A percentile compares a stretch with the other conserved stretches of the same genome.
Conservation (phyloP, 2,113 vertebrate genomes). For the Willisornis vidua region DNA sequence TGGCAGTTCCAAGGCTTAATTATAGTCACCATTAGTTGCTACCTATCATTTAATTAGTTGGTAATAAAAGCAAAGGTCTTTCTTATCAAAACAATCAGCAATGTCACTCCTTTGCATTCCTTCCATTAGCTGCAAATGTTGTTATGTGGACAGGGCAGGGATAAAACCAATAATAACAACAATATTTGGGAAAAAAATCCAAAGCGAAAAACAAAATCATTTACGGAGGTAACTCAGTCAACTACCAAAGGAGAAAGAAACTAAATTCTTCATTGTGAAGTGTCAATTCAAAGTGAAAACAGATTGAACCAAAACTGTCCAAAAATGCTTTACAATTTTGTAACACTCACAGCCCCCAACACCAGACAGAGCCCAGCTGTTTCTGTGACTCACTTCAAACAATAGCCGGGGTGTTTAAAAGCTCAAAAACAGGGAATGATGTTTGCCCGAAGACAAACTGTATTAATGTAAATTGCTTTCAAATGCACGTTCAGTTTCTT, state of each 20-base stretch:
- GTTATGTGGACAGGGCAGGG: not conserved
- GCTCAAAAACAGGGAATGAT: not conserved
- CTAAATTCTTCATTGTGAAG: not conserved
- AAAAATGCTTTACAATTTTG: not conserved
- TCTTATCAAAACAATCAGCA: slow-evolving; percentile 1
- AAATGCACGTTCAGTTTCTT: not conserved
- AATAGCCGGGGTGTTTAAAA: not conserved
- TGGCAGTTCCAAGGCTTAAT: not conserved
- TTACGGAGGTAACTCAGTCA: not conserved
- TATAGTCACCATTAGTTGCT: not conserved
- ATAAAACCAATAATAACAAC: not conserved
- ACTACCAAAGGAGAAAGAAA: not conserved
- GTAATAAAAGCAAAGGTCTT: not conserved
- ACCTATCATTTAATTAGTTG: not conserved
- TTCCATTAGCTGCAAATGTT: not conserved
- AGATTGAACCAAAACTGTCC: slow-evolving; percentile 26
- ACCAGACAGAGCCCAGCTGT: slow-evolving; percentile 1
- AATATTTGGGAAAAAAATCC: not conserved
- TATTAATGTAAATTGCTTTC: slow-evolving; percentile 21
- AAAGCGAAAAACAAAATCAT: not conserved
- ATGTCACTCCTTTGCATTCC: not conserved
- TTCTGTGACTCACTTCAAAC: slow-evolving; percentile 16
- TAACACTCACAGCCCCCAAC: not conserved
- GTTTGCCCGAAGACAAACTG: slow-evolving; percentile 27
- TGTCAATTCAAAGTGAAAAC: slow-evolving; percentile 32